Percentiles rank a stretch among this genome's conserved stretches.
These are phyloP conservation scores for Mercenaria mercenaria DNA, from an alignment of 1,140 invertebrate genomes.

Conservation along the genomic window DNA sequence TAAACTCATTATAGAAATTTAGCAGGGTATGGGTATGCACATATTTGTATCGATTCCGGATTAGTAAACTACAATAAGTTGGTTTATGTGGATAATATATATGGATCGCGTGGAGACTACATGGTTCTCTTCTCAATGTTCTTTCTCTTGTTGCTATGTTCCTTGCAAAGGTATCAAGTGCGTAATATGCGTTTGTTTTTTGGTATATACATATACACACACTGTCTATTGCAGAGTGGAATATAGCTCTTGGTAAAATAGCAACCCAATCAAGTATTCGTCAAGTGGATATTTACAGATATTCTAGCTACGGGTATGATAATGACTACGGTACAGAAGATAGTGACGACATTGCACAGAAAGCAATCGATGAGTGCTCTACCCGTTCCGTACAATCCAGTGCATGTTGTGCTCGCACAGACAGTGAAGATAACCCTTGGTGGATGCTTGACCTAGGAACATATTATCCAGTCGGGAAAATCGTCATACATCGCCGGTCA, in stretches of 20 bases:
- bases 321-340: neutral
- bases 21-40: no score
- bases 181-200: no score
- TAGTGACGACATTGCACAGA: neutral
- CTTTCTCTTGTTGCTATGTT: no score
- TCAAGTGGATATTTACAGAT: neutral
- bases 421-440: neutral
- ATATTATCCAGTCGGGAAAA: slow-evolving; percentile 15
- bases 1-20: no score
- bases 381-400: neutral
- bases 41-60: no score
- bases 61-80: no score
- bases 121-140: no score
- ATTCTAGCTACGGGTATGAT: neutral
- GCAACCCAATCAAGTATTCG: neutral
- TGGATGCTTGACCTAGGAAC: slow-evolving; percentile 49
- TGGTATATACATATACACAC: no score
- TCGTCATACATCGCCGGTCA: slow-evolving; percentile 15
- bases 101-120: no score
- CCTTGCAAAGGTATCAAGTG: no score
- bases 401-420: neutral
- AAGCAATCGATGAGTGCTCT: slow-evolving; percentile 21
- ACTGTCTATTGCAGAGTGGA: slow-evolving; percentile 54
- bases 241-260: slow-evolving; percentile 56
- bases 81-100: no score